Evolutionary conservation across 1,140 invertebrate species (phyloP).

Genomic region (Achatina immaculata): DNA sequence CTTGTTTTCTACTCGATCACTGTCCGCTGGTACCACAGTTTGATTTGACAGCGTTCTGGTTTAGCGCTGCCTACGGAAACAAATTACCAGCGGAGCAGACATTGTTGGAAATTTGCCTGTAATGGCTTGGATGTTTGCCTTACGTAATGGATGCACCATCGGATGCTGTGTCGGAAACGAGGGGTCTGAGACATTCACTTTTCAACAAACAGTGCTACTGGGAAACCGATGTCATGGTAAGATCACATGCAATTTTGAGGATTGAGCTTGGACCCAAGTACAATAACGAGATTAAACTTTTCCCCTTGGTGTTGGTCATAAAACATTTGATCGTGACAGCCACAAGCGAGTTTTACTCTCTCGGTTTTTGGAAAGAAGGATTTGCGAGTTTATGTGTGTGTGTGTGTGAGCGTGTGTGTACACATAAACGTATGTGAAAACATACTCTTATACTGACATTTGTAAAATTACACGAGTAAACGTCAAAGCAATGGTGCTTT

Average conservation of each 20-base stretch:
- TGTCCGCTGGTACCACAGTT: background rate
- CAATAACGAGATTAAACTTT: background rate
- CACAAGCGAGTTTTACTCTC: background rate
- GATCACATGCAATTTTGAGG: background rate
- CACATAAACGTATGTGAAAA: too few relatives aligned
- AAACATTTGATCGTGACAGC: background rate
- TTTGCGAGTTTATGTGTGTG: too few relatives aligned
- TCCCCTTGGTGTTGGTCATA: background rate
- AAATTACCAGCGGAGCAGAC: conserved; percentile 4
- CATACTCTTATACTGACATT: background rate
- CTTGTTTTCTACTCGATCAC: background rate
- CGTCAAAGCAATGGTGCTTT: too few relatives aligned
- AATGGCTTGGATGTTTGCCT: background rate
- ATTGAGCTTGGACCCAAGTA: background rate
- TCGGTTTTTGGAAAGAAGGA: background rate
- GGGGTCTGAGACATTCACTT: background rate
- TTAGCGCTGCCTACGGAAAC: background rate
- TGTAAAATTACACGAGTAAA: too few relatives aligned
- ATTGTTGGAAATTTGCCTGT: background rate
- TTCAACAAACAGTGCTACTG: background rate
- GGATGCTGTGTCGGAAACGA: background rate
- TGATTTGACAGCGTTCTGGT: background rate
- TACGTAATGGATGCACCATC: conserved; percentile 3
- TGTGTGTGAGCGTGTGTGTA: too few relatives aligned
- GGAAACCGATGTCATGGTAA: background rate